phyloP scores from a whole-genome alignment of 2,888 invertebrate genomes.

The Slavum lentiscoides region DNA sequence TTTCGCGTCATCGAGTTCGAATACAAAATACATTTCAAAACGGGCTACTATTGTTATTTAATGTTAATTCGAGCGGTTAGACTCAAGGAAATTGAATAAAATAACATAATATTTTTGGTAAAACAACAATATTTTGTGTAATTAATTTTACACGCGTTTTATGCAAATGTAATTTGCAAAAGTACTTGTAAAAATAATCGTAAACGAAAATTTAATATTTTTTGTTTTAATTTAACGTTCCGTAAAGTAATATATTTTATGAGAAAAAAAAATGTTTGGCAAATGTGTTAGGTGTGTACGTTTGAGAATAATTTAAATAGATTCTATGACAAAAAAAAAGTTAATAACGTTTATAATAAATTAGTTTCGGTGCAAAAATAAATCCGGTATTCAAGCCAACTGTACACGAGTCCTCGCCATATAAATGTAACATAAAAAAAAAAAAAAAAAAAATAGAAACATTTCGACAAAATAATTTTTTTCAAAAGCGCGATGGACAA shows the following conservation, averaged over 20 bases:
- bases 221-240: neutral
- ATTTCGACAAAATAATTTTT: too few species aligned
- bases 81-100: neutral
- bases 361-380: too few species aligned
- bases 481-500: too few species aligned
- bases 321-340: too few species aligned
- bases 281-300: neutral
- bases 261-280: neutral
- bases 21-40: too few species aligned
- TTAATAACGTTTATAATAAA: too few species aligned
- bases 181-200: neutral
- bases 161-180: constrained; percentile 39
- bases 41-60: too few species aligned
- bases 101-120: neutral
- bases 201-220: constrained; percentile 4
- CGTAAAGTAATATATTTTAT: neutral
- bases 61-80: neutral
- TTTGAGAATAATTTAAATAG: neutral
- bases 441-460: too few species aligned
- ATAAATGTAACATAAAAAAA: too few species aligned
- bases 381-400: too few species aligned
- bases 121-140: neutral
- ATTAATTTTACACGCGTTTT: constrained; percentile 16
- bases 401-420: too few species aligned
- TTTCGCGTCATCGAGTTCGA: too few species aligned